Percentiles rank a stretch among this genome's conserved stretches.
Conservation (phyloP, 2,113 vertebrate genomes). For the Rhagologus leucostigma region DNA sequence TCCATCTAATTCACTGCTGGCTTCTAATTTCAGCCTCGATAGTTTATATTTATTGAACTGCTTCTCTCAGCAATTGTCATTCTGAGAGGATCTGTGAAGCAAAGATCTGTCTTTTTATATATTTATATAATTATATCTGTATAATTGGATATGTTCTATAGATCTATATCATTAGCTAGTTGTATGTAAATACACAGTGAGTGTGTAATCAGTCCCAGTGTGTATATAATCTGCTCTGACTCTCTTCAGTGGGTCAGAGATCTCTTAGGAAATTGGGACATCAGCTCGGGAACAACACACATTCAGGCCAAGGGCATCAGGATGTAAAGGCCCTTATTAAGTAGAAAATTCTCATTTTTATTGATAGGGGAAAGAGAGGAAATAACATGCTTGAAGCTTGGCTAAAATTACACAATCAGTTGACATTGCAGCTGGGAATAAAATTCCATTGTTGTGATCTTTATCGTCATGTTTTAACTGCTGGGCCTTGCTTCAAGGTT, state of each 20-base stretch:
- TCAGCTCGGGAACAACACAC: accelerated
- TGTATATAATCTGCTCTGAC: background rate
- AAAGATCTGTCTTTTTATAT: background rate
- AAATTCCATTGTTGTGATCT: conserved; percentile 6
- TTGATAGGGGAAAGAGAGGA: background rate
- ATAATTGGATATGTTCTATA: background rate
- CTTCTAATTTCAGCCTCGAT: background rate
- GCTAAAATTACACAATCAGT: background rate
- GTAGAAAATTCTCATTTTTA: background rate
- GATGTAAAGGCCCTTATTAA: background rate
- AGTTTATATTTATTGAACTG: background rate
- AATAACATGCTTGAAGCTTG: conserved; percentile 1
- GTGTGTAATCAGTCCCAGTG: background rate
- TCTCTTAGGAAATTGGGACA: background rate
- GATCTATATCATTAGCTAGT: background rate
- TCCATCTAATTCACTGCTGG: background rate
- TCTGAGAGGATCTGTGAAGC: background rate
- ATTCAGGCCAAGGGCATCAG: background rate
- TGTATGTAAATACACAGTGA: background rate
- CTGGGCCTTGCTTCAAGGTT: conserved; percentile 37
- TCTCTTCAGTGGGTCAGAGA: background rate
- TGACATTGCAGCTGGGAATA: background rate
- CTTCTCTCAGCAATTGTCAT: background rate
- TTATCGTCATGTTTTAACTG: background rate
- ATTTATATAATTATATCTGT: background rate